Base-by-base conservation (phyloP, 2,888 invertebrate genomes). In the Strigamia maritima region DNA sequence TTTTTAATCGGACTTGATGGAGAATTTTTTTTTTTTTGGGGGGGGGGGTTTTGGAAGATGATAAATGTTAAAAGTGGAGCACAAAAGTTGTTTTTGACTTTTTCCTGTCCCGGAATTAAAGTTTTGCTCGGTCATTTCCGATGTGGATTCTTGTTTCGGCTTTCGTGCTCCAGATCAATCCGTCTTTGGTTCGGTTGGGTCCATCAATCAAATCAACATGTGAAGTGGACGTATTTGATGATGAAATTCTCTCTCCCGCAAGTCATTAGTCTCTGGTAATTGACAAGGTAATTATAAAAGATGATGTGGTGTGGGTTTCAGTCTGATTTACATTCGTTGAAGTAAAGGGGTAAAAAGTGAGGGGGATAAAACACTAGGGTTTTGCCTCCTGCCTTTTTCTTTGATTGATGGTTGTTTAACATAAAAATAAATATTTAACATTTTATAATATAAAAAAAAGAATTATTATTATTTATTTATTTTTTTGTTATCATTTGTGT, bases 161-260 rank as follows among this genome's bases (percentile, higher is more conserved):
- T 65, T 6, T 65, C 1, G 19, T 12, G n/a, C 65, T 6, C 22
- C 7, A 26, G 65, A 49, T 49, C 49, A 49, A 49, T 49, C n/a
- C n/a, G 49, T 2, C 19, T 49, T 49, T 49, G 19, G 49, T 49
- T 49, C 6, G n/a, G 49, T 19, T n/a, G n/a, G 49, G 26, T 28
- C 65, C 65, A 65, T 65, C 65, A 65, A 65, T 65, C 65, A 65
- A 65, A 65, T 65, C 65, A 65, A 65, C 65, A 65, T 65, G 65
- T 65, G 65, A 65, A 26, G 65, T 65, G 28, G 65, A 65, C 65
- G 65, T 65, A 65, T 65, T 65, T 65, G 65, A 65, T 65, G 65
- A 26, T 65, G 65, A 65, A 65, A 26, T 65, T 65, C 65, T 65
- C 60, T 19, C 65, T 26, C 65, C 65, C 65, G 65, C 65, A 65